Conservation (phyloP, 1,140 invertebrate genomes). For the Formica selysi region DNA sequence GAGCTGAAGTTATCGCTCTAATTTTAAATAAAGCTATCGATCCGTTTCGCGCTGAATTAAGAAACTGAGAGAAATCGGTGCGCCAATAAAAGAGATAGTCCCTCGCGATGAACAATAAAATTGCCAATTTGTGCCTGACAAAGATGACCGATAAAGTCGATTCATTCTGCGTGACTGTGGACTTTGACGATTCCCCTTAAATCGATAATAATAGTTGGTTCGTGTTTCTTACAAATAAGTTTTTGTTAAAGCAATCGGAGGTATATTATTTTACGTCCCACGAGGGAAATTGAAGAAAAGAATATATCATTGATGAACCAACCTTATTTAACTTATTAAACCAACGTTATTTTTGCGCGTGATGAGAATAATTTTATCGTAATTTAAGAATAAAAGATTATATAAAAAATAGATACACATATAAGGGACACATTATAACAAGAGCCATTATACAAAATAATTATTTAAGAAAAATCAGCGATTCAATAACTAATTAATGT, state of each 20-base stretch:
- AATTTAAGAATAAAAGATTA: constrained; percentile 1
- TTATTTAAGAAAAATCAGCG: constrained; percentile 3
- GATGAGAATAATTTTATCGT: neutral
- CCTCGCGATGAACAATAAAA: constrained; percentile 56
- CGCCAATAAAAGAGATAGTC: constrained; percentile 51
- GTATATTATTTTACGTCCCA: neutral
- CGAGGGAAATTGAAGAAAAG: constrained; percentile 27
- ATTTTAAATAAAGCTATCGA: constrained; percentile 46
- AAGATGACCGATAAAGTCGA: constrained; percentile 22
- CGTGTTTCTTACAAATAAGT: constrained; percentile 4
- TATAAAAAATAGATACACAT: neutral
- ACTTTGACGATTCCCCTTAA: neutral
- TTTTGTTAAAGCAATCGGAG: neutral
- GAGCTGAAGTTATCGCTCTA: constrained; percentile 36
- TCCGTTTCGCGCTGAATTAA: constrained; percentile 51
- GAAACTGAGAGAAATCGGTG: constrained; percentile 32
- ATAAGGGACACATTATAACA: no score
- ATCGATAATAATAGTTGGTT: constrained; percentile 4
- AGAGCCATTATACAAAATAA: neutral
- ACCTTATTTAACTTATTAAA: neutral
- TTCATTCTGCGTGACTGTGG: constrained; percentile 14
- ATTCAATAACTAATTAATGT: neutral
- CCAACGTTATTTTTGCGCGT: neutral
- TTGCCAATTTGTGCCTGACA: constrained; percentile 55
- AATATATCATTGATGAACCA: neutral